Evolutionary conservation across 2,888 invertebrate genomes (phyloP), one percentile per base, ranked within the genome.

Genomic region (Harmothoe impar): DNA sequence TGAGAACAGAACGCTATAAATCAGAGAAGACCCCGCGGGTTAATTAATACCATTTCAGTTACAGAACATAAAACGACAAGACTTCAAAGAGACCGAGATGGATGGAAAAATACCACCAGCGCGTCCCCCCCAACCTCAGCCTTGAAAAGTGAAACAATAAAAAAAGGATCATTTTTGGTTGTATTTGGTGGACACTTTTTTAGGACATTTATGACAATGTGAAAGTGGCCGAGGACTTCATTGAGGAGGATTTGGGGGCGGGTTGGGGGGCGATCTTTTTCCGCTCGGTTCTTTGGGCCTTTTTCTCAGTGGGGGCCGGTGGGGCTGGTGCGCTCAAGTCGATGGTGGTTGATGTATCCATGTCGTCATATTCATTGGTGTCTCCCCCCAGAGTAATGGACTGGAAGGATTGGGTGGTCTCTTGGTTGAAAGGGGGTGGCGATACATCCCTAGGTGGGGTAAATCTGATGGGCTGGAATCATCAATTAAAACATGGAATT

Each of bases 381-480:
- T 3, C 1, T 1, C n/a, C 54, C 0, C 54, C 52, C 31, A 86
- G 86, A 29, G 86, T 86, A 52, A 86, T 86, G 31, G 86, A 54
- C 56, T 86, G 86, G 86, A 31, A 86, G 86, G 86, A 86, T 54
- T 86, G 54, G 29, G 86, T 86, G 86, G 86, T 86, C 23, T 86
- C 54, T n/a, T 86, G 54, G 56, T 29, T 68, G 23, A 43, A 15
- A 0, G 86, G 56, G 31, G 84, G 85, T 3, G 90, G 90, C 51
- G 86, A 54, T 35, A 77, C 54, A 12, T 90, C 90, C 23, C 90
- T n/a, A n/a, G 90, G 90, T 12, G 90, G 90, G 25, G 90, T 90
- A 33, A 90, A 90, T 86, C 86, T 25, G 20, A 90, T 29, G 0
- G 81, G 68, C 68, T 85, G 90, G 0, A 68, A 72, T 20, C 15